These are phyloP conservation scores for Spea multiplicata DNA, from an alignment of 2,113 vertebrate genomes.

Conservation along the genomic window DNA sequence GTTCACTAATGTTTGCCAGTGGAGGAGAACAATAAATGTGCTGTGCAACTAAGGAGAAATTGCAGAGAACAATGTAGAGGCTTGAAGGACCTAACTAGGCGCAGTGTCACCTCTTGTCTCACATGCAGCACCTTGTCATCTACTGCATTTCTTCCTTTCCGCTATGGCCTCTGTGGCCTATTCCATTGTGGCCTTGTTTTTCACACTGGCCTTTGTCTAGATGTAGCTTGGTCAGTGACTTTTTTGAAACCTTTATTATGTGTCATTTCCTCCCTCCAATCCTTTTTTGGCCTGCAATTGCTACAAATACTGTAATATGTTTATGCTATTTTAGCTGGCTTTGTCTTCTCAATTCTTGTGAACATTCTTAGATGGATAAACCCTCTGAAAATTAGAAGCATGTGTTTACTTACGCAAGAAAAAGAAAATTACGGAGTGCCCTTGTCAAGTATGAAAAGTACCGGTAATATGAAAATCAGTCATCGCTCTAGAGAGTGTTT, in stretches of 20 bases:
- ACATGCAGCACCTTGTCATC: conserved; percentile 30
- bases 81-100: background rate
- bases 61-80: background rate
- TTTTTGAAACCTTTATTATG: no score
- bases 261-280: no score
- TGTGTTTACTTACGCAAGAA: background rate
- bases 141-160: conserved; percentile 16
- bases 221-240: no score
- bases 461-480: background rate
- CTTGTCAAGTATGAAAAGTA: background rate
- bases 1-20: conserved; percentile 2
- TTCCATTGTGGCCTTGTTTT: background rate
- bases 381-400: background rate
- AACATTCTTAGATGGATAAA: background rate
- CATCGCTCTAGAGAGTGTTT: background rate
- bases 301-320: background rate
- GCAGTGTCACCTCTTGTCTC: conserved; percentile 4
- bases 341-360: background rate
- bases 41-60: background rate
- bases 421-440: background rate
- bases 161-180: background rate
- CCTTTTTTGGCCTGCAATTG: no score
- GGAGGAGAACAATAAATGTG: background rate
- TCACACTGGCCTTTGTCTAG: background rate
- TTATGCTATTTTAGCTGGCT: conserved; percentile 15